Base-by-base conservation (phyloP, 2,113 vertebrate genomes). In the Thomomys bottae region DNA sequence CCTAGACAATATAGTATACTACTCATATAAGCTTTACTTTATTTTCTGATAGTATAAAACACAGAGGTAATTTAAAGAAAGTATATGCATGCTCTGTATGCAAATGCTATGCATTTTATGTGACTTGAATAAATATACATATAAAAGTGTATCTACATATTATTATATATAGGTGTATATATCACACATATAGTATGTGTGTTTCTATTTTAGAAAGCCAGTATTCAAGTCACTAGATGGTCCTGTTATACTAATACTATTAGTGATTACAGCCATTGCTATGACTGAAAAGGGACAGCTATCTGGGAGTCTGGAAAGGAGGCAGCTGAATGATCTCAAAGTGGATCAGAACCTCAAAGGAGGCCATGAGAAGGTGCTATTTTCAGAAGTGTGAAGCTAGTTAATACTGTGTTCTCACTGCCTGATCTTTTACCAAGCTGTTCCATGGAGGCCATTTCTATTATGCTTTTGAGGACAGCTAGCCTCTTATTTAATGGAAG, bases 381-480 rank as follows among this genome's bases (percentile, higher is more conserved):
- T 30, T 45, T 83, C 66, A 92, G 61, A 0, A 11, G 0, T 36
- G 21, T 87, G 89, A 91, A 77, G 87, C 87, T 94, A 89, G 32
- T 92, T 95, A 67, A 83, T 92, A 36, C 86, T 88, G 87, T 89
- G 45, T 38, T 85, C 67, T 84, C 18, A 0, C 93, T 90, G 95
- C 88, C 84, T 94, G 84, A 78, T 57, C 63, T 87, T 94, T 75
- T 28, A 34, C 28, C 42, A 66, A 85, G 4, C 20, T 49, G n/a
- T 95, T 90, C 84, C 63, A 30, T 45, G 67, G 70, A 72, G 77
- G 70, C 91, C 67, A 61, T 88, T 95, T 95, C 17, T 36, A 84
- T 68, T 32, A 32, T 87, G 96, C 80, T 94, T 83, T 0, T 12
- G 78, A 92, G 63, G 57, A 66, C 54, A 42, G 12, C 36, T 57